Conservation (phyloP, 2,888 invertebrate genomes). For the Julus scanicus region DNA sequence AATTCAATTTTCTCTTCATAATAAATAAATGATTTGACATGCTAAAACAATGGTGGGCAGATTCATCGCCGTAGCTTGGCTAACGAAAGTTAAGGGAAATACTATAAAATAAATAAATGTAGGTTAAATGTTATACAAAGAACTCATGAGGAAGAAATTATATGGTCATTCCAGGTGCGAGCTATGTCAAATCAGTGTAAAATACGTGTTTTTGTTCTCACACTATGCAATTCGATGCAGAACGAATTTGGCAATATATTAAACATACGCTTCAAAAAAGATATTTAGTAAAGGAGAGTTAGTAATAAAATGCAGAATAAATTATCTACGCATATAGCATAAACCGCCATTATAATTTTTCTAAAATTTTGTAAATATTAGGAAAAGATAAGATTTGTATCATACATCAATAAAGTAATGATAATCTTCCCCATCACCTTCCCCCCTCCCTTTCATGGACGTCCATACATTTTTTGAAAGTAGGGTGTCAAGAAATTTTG, state of each 20-base stretch:
- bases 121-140: background rate
- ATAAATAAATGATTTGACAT: background rate
- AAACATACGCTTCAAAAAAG: background rate
- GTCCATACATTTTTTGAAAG: too few relatives aligned
- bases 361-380: too few relatives aligned
- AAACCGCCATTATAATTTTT: too few relatives aligned
- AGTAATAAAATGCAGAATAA: background rate
- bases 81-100: background rate
- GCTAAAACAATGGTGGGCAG: background rate
- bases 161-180: background rate
- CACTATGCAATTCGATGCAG: background rate
- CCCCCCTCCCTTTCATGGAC: too few relatives aligned
- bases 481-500: too few relatives aligned
- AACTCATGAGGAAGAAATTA: conserved; percentile 30
- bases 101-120: background rate
- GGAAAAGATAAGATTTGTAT: too few relatives aligned
- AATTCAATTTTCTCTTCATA: background rate
- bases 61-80: background rate
- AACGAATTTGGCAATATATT: background rate
- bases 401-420: too few relatives aligned
- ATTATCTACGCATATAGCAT: too few relatives aligned
- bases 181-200: conserved; percentile 6
- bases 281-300: background rate
- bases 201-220: background rate
- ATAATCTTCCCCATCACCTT: too few relatives aligned